phyloP scores from a whole-genome alignment of 1,140 invertebrate genomes.

The Heliconius congener region DNA sequence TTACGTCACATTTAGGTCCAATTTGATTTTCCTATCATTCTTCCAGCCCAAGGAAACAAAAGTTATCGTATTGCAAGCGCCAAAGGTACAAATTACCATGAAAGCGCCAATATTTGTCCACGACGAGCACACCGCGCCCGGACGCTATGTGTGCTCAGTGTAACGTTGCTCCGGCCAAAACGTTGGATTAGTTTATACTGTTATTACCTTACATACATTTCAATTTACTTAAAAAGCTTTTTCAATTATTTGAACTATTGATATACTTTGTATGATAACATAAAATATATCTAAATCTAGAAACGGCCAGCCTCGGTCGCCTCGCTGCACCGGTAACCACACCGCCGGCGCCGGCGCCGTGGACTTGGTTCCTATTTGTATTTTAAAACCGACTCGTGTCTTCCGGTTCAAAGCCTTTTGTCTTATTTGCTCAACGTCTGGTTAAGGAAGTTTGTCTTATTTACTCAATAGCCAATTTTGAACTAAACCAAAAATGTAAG shows the following conservation, averaged over 20 bases:
- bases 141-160: slow-evolving; percentile 29
- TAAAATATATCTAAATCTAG: background rate
- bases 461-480: slow-evolving; percentile 31
- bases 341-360: slow-evolving; percentile 62
- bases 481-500: slow-evolving; percentile 7
- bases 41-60: slow-evolving; percentile 14
- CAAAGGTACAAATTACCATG: slow-evolving; percentile 35
- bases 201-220: background rate
- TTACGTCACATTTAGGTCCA: slow-evolving; percentile 15
- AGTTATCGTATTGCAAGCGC: slow-evolving; percentile 28
- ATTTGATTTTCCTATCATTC: slow-evolving; percentile 13
- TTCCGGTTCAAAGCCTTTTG: slow-evolving; percentile 59
- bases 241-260: background rate
- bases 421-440: slow-evolving; percentile 45
- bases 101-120: slow-evolving; percentile 37
- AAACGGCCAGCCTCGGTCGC: slow-evolving; percentile 27
- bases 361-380: slow-evolving; percentile 55
- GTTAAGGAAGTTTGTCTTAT: slow-evolving; percentile 35
- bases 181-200: background rate
- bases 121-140: slow-evolving; percentile 33
- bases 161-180: slow-evolving; percentile 16
- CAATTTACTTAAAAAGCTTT: background rate
- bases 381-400: slow-evolving; percentile 52
- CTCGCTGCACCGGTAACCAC: slow-evolving; percentile 57
- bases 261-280: background rate